These are phyloP conservation scores for Graphium colonna DNA, from an alignment of 2,888 invertebrate species.

Conservation along the genomic window DNA sequence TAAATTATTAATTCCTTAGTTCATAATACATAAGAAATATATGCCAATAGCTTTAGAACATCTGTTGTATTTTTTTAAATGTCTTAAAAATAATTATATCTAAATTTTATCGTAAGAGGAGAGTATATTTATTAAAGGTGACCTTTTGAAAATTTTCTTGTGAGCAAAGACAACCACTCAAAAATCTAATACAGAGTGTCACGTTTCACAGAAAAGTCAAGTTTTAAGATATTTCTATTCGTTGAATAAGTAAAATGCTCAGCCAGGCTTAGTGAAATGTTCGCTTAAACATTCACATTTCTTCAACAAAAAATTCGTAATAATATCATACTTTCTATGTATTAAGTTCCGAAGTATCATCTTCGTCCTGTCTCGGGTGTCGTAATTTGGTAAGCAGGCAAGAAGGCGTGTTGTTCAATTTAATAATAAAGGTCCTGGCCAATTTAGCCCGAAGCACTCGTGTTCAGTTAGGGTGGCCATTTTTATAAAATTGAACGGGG, in stretches of 20 bases:
- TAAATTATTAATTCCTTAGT: no score
- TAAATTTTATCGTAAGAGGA: no score
- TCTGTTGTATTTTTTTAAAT: no score
- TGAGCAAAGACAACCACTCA: no score
- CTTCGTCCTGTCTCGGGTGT: conserved; percentile 9
- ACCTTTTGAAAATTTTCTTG: no score
- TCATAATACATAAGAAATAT: no score
- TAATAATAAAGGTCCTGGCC: conserved; percentile 57
- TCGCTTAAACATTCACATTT: neutral
- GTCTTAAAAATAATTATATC: no score
- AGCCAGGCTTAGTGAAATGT: neutral
- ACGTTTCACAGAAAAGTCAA: no score
- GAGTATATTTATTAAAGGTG: neutral
- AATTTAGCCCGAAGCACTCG: conserved; percentile 53
- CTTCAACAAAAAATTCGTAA: conserved; percentile 2
- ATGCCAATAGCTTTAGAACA: no score
- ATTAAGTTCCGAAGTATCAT: conserved; percentile 16
- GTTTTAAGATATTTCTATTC: no score
- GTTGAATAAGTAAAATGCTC: neutral
- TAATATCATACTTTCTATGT: conserved; percentile 13
- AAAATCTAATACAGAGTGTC: no score
- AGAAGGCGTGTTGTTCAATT: conserved; percentile 54
- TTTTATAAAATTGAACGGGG: conserved; percentile 3
- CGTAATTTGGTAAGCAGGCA: conserved; percentile 38
- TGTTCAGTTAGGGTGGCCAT: conserved; percentile 17